phyloP scores from a whole-genome alignment of 2,797 vertebrate species.

The Furcifer pardalis region DNA sequence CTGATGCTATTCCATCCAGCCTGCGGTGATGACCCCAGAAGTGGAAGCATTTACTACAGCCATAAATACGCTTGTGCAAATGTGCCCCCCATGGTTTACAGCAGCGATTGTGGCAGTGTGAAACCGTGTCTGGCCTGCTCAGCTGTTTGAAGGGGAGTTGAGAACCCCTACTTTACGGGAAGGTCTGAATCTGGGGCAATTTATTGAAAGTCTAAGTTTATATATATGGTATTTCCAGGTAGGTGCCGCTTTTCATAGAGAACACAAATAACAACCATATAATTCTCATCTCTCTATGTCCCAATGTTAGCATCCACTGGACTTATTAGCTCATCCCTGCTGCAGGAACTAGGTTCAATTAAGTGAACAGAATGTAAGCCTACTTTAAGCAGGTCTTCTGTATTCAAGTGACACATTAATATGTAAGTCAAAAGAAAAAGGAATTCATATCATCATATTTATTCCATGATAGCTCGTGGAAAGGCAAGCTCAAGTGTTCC shows the following conservation, averaged over 20 bases:
- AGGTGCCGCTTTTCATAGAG: no score
- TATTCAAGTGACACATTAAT: no score
- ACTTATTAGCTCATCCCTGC: background rate
- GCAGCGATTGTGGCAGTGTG: no score
- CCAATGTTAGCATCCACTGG: background rate
- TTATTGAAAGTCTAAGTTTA: background rate
- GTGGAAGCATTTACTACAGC: no score
- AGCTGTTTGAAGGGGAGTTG: no score
- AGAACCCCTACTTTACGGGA: no score
- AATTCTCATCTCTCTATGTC: background rate
- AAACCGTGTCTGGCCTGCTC: no score
- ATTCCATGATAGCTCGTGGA: background rate
- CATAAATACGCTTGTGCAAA: no score
- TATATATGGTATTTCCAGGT: background rate
- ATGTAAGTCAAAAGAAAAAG: background rate
- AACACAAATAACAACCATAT: background rate
- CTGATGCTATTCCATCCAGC: no score
- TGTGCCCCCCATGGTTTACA: no score
- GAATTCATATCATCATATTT: background rate
- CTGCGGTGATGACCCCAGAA: no score
- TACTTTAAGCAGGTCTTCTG: background rate
- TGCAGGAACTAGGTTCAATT: background rate
- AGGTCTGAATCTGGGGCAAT: background rate
- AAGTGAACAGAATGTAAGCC: background rate
- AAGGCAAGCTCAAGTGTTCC: background rate